Evolutionary conservation across 2,113 vertebrate genomes (phyloP).

Genomic region (Nibea coibor): DNA sequence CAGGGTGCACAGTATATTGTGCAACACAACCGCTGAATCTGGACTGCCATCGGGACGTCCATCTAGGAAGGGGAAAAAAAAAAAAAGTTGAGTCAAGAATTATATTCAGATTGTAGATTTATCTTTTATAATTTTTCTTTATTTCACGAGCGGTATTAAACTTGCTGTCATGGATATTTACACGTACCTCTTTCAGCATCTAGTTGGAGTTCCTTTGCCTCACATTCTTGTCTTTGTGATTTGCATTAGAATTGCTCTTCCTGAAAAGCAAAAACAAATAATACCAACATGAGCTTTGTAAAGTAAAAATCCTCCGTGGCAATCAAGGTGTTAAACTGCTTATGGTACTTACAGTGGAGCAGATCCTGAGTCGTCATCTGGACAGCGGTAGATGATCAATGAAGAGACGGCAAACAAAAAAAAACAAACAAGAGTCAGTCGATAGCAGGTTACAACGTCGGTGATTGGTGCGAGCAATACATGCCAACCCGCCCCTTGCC

Average conservation of each 20-base stretch:
- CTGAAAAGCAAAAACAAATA: conserved; percentile 79
- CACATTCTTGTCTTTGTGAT: conserved; percentile 92
- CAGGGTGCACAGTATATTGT: conserved; percentile 73
- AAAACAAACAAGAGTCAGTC: conserved; percentile 28
- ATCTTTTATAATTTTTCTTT: not conserved
- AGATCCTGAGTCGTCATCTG: conserved; percentile 94
- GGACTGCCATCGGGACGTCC: conserved; percentile 62
- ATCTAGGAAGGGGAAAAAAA: conserved; percentile 4
- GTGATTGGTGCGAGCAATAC: conserved; percentile 23
- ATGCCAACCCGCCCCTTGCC: conserved; percentile 17
- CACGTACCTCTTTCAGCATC: conserved; percentile 65
- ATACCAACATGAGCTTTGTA: not conserved
- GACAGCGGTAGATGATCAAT: conserved; percentile 29
- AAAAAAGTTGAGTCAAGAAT: not conserved
- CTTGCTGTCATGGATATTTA: not conserved
- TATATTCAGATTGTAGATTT: not conserved
- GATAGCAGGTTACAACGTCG: not conserved
- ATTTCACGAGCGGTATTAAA: not conserved
- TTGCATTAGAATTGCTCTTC: conserved; percentile 90
- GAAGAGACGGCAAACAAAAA: not conserved
- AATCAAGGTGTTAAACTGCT: not conserved
- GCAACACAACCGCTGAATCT: conserved; percentile 66
- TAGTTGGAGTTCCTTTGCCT: conserved; percentile 95
- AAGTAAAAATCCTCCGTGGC: not conserved
- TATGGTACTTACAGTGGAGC: conserved; percentile 92